A percentile compares a stretch with the other conserved stretches of the same genome.
These are phyloP conservation scores for Scaptodrosophila latifasciaeformis DNA, from an alignment of 2,888 invertebrate genomes.

Conservation along the genomic window DNA sequence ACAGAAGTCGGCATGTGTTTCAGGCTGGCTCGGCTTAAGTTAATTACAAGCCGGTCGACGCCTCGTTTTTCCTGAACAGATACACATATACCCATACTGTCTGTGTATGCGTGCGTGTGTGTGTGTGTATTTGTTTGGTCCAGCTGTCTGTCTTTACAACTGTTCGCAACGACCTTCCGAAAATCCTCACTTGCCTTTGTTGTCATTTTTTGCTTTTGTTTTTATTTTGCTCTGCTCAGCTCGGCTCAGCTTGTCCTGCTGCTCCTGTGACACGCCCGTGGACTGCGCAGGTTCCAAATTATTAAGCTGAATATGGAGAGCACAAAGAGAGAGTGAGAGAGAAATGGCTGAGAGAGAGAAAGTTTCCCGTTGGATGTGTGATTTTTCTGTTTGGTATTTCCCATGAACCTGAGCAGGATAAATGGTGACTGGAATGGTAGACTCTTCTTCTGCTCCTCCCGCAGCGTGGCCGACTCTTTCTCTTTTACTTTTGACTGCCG, in stretches of 20 bases:
- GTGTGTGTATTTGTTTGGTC: slow-evolving; percentile 28
- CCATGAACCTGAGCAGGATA: slow-evolving; percentile 56
- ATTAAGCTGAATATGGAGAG: slow-evolving; percentile 30
- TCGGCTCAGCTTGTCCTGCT: slow-evolving; percentile 17
- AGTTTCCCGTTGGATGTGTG: background rate
- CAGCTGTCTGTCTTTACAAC: slow-evolving; percentile 57
- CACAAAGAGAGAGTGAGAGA: background rate
- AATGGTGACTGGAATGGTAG: slow-evolving; percentile 41
- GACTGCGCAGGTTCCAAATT: slow-evolving; percentile 57
- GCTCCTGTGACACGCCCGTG: slow-evolving; percentile 62
- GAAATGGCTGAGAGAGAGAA: background rate
- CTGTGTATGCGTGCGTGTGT: slow-evolving; percentile 10
- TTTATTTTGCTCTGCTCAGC: slow-evolving; percentile 15
- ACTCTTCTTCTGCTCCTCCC: background rate
- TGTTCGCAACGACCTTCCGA: slow-evolving; percentile 63
- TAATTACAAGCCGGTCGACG: slow-evolving; percentile 66
- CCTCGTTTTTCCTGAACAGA: slow-evolving; percentile 41
- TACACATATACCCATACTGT: background rate
- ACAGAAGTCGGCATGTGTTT: slow-evolving; percentile 36
- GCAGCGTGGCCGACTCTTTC: background rate
- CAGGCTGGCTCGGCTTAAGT: slow-evolving; percentile 53
- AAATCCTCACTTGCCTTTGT: slow-evolving; percentile 40
- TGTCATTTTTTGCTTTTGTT: slow-evolving; percentile 20
- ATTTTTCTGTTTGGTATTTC: slow-evolving; percentile 23
- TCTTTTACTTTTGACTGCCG: too few species aligned